Evolutionary conservation across 2,797 vertebrate genomes (phyloP), one percentile per base, ranked within the genome.

Genomic region (Rhabdophis nuchalis): DNA sequence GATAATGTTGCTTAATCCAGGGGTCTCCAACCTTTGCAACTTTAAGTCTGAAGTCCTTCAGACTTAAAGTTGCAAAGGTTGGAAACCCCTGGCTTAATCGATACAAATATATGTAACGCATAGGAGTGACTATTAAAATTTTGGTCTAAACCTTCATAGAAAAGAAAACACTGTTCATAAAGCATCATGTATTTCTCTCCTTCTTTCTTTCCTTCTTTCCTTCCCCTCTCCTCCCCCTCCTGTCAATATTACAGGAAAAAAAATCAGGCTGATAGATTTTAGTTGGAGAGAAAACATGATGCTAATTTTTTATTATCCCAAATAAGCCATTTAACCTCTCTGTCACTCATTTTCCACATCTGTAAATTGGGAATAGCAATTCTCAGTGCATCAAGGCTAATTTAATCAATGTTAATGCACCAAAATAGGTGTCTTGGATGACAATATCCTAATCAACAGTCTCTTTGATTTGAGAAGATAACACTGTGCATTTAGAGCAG

Each of bases 321-420:
- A 92, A 87, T 25, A 92, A 95, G 91, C 57, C 60, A 89, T 86
- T 58, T 61, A 92, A 93, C 87, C 90, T 93, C 89, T 91, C 89
- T 58, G 52, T 89, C 94, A 36, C 85, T 93, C 77, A 92, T 58
- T 88, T 87, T 90, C 89, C 32, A 91, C 56, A 64, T 91, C 82
- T 92, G 1, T 91, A 94, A 96, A 96, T 85, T 41, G 91, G 1
- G 93, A 53, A 92, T 88, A 90, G 88, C 72, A 90, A 95, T 92
- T 29, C 29, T 86, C 14, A 50, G 77, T 87, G 85, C 5, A 7
- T n/a, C 29, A 85, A 94, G 91, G 88, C 56, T 82, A 89, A 86
- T 77, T 64, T 90, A 29, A 54, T 91, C 90, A 87, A 86, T 58
- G 56, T 72, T 72, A 91, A 86, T 86, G 87, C 36, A 92, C 82